Evolutionary conservation across 2,888 invertebrate species (phyloP).

Genomic region (Hecatera dysodea): DNA sequence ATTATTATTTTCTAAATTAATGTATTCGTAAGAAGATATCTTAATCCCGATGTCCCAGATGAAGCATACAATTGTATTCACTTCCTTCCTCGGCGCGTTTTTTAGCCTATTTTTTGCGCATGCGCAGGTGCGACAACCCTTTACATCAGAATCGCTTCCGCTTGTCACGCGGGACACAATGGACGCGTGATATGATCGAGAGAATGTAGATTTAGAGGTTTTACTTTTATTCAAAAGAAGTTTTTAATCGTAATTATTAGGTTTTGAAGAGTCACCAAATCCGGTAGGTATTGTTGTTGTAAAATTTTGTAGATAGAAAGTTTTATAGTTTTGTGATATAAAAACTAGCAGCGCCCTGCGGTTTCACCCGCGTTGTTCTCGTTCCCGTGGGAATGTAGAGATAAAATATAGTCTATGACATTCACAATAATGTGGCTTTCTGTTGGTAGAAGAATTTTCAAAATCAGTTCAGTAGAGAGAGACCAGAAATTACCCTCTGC

Average conservation of each 20-base stretch:
- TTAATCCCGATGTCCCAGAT: constrained; percentile 41
- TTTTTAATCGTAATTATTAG: constrained; percentile 54
- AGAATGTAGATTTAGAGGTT: constrained; percentile 67
- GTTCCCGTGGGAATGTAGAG: no score
- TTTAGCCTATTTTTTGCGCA: constrained; percentile 72
- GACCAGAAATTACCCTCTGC: no score
- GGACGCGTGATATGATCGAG: constrained; percentile 75
- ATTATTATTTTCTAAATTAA: constrained; percentile 41
- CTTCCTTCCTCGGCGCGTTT: constrained; percentile 70
- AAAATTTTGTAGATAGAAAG: constrained; percentile 13
- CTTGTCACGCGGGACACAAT: constrained; percentile 74
- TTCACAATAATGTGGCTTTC: no score
- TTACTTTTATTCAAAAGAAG: constrained; percentile 37
- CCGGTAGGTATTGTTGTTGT: constrained; percentile 29
- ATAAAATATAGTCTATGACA: no score
- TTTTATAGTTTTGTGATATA: no score
- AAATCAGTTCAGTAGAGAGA: no score
- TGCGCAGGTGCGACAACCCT: constrained; percentile 86
- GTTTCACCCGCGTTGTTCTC: no score
- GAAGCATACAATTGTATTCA: constrained; percentile 55
- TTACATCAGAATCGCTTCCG: constrained; percentile 79
- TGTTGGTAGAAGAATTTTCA: no score
- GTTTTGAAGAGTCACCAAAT: constrained; percentile 25
- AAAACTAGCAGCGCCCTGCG: no score
- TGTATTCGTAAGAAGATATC: constrained; percentile 32